These are phyloP conservation scores for Lepus townsendii DNA, from an alignment of 2,797 vertebrate species.

Conservation along the genomic window DNA sequence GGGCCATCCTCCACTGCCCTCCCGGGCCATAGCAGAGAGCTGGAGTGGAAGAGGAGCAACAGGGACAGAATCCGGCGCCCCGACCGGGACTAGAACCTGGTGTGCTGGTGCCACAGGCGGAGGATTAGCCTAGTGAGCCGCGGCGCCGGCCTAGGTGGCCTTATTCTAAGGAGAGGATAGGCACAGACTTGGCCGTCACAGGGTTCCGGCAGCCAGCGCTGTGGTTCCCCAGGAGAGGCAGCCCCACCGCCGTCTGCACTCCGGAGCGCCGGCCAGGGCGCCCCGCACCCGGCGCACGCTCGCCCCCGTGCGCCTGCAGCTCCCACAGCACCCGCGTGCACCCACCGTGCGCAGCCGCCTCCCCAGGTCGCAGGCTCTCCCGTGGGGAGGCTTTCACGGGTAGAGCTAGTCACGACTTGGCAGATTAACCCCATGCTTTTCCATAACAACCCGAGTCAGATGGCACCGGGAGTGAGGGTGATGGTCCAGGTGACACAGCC, in stretches of 20 bases:
- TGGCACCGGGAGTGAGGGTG: not conserved
- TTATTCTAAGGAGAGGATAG: conserved; percentile 2
- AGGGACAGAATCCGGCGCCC: no score
- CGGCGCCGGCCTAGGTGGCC: not conserved
- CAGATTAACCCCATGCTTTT: conserved; percentile 86
- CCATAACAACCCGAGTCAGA: conserved; percentile 30
- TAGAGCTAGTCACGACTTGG: conserved; percentile 88
- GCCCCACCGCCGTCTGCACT: not conserved
- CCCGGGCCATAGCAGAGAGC: no score
- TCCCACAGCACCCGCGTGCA: conserved; percentile 78
- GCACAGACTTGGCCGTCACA: not conserved
- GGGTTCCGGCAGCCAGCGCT: not conserved
- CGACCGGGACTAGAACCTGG: no score
- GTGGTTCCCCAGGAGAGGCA: not conserved
- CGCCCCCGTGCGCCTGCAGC: not conserved
- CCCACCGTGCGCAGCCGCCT: conserved; percentile 85
- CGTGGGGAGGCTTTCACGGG: conserved; percentile 87
- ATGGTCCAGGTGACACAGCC: conserved; percentile 50
- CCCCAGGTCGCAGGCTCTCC: not conserved
- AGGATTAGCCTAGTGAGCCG: no score
- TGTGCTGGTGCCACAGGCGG: no score
- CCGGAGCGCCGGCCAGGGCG: not conserved
- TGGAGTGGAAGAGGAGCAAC: no score
- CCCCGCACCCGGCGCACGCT: not conserved
- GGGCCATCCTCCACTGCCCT: no score